Evolutionary conservation across 2,113 vertebrate genomes (phyloP).

Genomic region (Sinocyclocheilus grahami): DNA sequence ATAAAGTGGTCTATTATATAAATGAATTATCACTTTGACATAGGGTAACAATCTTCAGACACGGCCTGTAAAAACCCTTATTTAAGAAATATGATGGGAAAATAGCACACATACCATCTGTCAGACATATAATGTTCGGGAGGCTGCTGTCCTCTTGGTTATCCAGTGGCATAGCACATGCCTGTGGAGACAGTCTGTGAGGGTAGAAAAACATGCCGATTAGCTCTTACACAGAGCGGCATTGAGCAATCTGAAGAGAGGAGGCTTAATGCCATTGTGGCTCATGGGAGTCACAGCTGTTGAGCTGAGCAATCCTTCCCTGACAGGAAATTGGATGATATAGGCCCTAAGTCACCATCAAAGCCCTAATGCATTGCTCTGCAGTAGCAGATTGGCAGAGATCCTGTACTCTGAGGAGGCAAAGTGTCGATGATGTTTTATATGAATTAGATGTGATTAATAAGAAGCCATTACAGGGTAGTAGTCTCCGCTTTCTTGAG

Average conservation of each 20-base stretch:
- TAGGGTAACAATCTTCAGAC: not conserved
- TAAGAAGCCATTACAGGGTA: conserved; percentile 9
- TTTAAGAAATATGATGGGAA: not conserved
- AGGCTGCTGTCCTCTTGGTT: conserved; percentile 43
- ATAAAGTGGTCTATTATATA: not conserved
- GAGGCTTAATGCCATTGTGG: conserved; percentile 15
- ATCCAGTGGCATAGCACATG: conserved; percentile 42
- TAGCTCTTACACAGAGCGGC: conserved; percentile 29
- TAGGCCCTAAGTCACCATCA: conserved; percentile 25
- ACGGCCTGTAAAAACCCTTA: not conserved
- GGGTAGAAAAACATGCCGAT: conserved; percentile 11
- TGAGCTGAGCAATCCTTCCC: conserved; percentile 13
- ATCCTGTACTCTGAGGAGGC: not conserved
- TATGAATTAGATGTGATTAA: conserved; percentile 43
- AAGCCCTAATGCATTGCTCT: conserved; percentile 27
- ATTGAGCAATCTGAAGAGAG: conserved; percentile 24
- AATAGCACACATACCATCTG: conserved; percentile 47
- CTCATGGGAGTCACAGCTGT: conserved; percentile 35
- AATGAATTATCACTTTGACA: not conserved
- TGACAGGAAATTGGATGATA: conserved; percentile 38
- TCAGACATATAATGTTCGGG: conserved; percentile 35
- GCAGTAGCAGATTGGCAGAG: conserved; percentile 36
- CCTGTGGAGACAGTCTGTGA: conserved; percentile 10
- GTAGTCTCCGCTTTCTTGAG: conserved; percentile 14
- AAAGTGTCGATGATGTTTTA: conserved; percentile 34